A percentile compares a stretch with the other conserved stretches of the same genome.
Conservation (phyloP, 2,888 invertebrate species). For the Xylophagus ater region DNA sequence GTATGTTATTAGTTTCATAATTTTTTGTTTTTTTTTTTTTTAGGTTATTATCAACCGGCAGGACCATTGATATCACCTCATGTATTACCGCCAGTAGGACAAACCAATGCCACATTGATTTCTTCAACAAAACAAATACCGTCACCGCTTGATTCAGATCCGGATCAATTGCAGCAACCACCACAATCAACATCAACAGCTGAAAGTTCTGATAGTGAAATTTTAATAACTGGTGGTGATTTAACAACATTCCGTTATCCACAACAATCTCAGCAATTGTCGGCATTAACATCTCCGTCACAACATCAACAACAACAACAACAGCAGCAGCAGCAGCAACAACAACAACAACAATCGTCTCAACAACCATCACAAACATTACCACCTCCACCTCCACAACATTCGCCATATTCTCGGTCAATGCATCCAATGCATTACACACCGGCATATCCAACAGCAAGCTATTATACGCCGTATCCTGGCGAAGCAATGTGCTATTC, state of each 20-base stretch:
- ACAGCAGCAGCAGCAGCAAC: slow-evolving; percentile 12
- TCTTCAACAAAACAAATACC: slow-evolving; percentile 28
- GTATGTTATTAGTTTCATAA: too few species aligned
- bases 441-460: slow-evolving; percentile 37
- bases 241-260: slow-evolving; percentile 30
- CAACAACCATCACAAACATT: slow-evolving; percentile 18
- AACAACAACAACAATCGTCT: slow-evolving; percentile 10
- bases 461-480: slow-evolving; percentile 37
- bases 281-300: slow-evolving; percentile 9
- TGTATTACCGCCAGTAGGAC: slow-evolving; percentile 43
- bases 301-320: slow-evolving; percentile 7
- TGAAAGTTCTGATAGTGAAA: slow-evolving; percentile 28
- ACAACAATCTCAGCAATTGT: slow-evolving; percentile 14
- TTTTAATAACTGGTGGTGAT: slow-evolving; percentile 30
- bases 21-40: slow-evolving; percentile 15
- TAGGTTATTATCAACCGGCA: slow-evolving; percentile 87
- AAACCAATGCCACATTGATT: slow-evolving; percentile 19
- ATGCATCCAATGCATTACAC: slow-evolving; percentile 40
- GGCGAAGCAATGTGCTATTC: slow-evolving; percentile 41
- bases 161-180: slow-evolving; percentile 29
- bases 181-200: slow-evolving; percentile 30
- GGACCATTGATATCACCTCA: slow-evolving; percentile 74
- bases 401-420: slow-evolving; percentile 33
- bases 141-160: slow-evolving; percentile 40
- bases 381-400: slow-evolving; percentile 20